Percentiles rank a stretch among this genome's conserved stretches.
phyloP scores from a whole-genome alignment of 2,888 invertebrate genomes.

The Amorpha juglandis region DNA sequence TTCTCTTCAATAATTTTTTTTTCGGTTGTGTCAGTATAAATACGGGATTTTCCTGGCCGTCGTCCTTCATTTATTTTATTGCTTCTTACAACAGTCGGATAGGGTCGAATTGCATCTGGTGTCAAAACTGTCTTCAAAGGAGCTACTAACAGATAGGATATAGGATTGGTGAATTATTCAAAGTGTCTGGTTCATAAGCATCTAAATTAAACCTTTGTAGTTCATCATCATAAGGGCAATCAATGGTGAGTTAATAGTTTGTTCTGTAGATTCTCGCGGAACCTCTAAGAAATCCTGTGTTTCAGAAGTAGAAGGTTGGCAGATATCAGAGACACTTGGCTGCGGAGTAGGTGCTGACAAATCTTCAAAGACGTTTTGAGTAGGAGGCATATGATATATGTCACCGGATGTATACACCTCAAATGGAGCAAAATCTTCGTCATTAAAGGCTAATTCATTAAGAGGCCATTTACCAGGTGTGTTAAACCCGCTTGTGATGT shows the following conservation, averaged over 20 bases:
- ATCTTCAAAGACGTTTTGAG: background rate
- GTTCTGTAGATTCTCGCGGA: background rate
- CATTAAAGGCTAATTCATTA: no score
- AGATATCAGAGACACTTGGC: background rate
- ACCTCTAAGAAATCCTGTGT: background rate
- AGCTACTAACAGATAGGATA: background rate
- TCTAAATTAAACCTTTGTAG: background rate
- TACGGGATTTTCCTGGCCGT: background rate
- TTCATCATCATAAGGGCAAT: background rate
- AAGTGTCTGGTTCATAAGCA: no score
- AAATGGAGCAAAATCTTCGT: background rate
- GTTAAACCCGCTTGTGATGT: no score
- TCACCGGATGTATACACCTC: background rate
- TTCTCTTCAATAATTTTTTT: background rate
- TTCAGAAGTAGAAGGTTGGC: background rate
- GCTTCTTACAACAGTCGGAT: background rate
- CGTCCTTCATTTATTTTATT: background rate
- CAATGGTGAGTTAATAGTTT: background rate
- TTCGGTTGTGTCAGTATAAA: background rate
- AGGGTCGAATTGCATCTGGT: background rate
- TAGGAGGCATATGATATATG: background rate
- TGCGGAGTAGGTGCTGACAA: background rate
- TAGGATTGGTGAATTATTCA: background rate
- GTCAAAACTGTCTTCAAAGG: background rate
- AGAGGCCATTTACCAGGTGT: no score